Conservation (phyloP, 2,888 invertebrate species). For the Eupithecia dodoneata region DNA sequence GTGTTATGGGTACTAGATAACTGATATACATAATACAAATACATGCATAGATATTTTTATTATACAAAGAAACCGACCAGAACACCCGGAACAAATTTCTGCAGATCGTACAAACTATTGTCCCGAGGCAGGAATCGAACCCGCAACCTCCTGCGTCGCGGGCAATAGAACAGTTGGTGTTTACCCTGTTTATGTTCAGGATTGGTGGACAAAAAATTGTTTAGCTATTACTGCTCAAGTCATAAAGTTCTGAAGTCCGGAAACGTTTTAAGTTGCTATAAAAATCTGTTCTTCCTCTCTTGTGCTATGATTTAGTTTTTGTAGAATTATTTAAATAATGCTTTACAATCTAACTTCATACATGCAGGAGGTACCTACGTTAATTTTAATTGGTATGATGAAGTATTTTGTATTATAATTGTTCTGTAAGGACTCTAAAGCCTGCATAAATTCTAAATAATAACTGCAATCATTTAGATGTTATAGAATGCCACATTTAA, state of each 20-base stretch:
- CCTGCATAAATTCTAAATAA: conserved; percentile 20
- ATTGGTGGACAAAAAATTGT: conserved; percentile 37
- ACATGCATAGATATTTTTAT: no score
- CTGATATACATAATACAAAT: no score
- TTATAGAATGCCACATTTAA: conserved; percentile 5
- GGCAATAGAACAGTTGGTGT: not conserved
- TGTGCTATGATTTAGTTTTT: conserved; percentile 45
- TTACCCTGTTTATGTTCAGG: conserved; percentile 3
- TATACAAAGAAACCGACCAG: no score
- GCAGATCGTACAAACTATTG: no score
- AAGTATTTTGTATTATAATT: conserved; percentile 19
- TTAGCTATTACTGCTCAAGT: conserved; percentile 29
- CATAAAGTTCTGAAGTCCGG: conserved; percentile 52
- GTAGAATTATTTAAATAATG: conserved; percentile 21
- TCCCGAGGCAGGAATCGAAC: no score
- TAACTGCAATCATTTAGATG: conserved; percentile 1
- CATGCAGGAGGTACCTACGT: not conserved
- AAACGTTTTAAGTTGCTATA: conserved; percentile 53
- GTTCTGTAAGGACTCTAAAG: conserved; percentile 15
- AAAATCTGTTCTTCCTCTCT: conserved; percentile 55
- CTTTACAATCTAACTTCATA: not conserved
- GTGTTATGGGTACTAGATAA: no score
- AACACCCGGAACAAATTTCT: no score
- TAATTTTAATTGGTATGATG: not conserved
- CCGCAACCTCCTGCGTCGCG: no score